These are phyloP conservation scores for Pristionchus entomophagus DNA, from an alignment of 2,888 invertebrate species.

Conservation along the genomic window DNA sequence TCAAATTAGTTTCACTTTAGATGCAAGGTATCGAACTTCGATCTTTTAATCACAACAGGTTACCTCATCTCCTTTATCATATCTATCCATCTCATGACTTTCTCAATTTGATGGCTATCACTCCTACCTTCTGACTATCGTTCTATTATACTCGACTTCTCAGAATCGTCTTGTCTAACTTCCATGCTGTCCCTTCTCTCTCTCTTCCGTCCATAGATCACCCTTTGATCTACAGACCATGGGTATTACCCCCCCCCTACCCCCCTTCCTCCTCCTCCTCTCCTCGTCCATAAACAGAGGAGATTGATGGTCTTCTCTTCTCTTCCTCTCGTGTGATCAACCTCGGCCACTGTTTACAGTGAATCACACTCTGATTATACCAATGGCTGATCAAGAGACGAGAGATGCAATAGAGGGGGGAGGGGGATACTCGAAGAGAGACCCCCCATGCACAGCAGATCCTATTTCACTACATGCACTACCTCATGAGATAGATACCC, in stretches of 20 bases:
- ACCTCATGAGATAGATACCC: not conserved
- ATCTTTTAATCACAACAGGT: no score
- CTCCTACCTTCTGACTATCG: no score
- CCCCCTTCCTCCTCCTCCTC: not conserved
- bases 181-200: no score
- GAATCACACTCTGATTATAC: not conserved
- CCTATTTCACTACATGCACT: constrained; percentile 9
- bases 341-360: constrained; percentile 16
- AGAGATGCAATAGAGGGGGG: not conserved
- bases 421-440: not conserved
- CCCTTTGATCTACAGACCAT: not conserved
- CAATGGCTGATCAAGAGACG: not conserved
- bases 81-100: no score
- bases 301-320: constrained; percentile 8
- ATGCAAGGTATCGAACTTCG: no score
- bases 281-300: constrained; percentile 17
- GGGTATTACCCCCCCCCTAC: not conserved
- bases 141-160: no score
- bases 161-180: no score
- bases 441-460: not conserved
- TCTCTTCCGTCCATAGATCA: not conserved
- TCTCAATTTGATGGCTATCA: no score
- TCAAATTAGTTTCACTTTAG: no score
- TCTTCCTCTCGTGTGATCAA: not conserved
- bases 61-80: no score